Evolutionary conservation across 2,797 vertebrate species (phyloP), one percentile per base, ranked within the genome.

Genomic region (Microctenopoma steveboyesi): DNA sequence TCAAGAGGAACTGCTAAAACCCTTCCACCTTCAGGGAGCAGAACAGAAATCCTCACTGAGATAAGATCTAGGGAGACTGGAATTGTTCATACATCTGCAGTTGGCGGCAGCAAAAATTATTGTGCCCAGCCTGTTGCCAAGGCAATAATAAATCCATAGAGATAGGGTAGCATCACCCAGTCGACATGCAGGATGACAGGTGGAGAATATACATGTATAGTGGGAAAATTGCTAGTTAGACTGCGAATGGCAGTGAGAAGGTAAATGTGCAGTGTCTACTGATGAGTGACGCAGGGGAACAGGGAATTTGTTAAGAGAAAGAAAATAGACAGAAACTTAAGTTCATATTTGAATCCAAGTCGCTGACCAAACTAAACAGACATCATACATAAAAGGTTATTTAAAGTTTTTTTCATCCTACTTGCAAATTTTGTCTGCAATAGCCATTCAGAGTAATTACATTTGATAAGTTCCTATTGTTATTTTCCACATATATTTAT

Each of bases 81-180:
- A 6, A 70, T 55, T 63, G 58, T 54, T 72, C 48, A 53, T 54
- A 69, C 64, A 72, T 81, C 61, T 57, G 52, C 33, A n/a, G 4
- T 56, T 75, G 58, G 76, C 77, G 35, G 8, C 0, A 37, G 76
- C 51, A 52, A 71, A 74, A 84, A 78, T 82, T 72, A 71, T 57
- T 76, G 52, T 50, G 76, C 45, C 57, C 22, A 45, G 51, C 60
- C 61, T 81, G 77, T 82, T 86, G 82, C 86, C 58, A 53, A 28
- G 49, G 51, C 75, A 64, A 69, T 30, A 72, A 76, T 56, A 82
- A 81, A 82, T 74, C 76, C 69, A 47, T 5, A 0, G 56, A 74
- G 79, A 71, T 28, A 35, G 62, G 71, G 47, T 35, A 4, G 12
- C 28, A 71, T 75, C 63, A 57, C 42, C 55, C 60, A 69, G 78